A percentile compares a stretch with the other conserved stretches of the same genome.
phyloP scores from a whole-genome alignment of 2,113 vertebrate genomes.

The Jacana jacana region DNA sequence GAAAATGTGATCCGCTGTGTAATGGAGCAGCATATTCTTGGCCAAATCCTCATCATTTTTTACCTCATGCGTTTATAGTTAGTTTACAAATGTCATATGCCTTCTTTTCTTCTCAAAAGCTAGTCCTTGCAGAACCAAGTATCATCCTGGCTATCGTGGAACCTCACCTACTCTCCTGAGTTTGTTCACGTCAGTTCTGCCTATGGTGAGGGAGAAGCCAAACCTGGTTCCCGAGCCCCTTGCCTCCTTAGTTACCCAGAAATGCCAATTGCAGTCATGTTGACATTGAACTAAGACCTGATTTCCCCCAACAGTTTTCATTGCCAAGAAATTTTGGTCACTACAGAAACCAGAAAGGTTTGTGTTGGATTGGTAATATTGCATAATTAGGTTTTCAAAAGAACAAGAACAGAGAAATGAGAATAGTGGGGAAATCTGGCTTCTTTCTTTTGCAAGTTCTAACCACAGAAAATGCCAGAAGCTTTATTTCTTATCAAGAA shows the following conservation, averaged over 20 bases:
- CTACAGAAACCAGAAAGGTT: conserved; percentile 35
- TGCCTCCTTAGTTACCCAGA: not conserved
- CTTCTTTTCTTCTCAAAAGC: not conserved
- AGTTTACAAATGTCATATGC: not conserved
- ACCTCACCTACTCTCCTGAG: not conserved
- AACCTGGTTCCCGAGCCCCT: not conserved
- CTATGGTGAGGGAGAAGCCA: not conserved
- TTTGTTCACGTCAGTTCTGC: not conserved
- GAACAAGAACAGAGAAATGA: conserved; percentile 67
- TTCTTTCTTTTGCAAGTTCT: conserved; percentile 59
- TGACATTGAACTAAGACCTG: not conserved
- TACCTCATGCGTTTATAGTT: not conserved
- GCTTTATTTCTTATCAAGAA: not conserved
- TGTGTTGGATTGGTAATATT: not conserved
- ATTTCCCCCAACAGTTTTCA: not conserved
- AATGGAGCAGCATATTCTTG: conserved; percentile 44
- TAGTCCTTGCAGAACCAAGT: not conserved
- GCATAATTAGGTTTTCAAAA: conserved; percentile 57
- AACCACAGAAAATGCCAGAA: conserved; percentile 34
- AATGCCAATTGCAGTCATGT: not conserved
- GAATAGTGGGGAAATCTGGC: conserved; percentile 47
- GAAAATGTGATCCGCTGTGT: conserved; percentile 50
- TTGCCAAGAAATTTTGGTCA: not conserved
- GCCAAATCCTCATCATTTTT: not conserved
- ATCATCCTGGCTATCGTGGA: not conserved